Base-by-base conservation (phyloP, 2,888 invertebrate genomes). In the Drosophila atripex region DNA sequence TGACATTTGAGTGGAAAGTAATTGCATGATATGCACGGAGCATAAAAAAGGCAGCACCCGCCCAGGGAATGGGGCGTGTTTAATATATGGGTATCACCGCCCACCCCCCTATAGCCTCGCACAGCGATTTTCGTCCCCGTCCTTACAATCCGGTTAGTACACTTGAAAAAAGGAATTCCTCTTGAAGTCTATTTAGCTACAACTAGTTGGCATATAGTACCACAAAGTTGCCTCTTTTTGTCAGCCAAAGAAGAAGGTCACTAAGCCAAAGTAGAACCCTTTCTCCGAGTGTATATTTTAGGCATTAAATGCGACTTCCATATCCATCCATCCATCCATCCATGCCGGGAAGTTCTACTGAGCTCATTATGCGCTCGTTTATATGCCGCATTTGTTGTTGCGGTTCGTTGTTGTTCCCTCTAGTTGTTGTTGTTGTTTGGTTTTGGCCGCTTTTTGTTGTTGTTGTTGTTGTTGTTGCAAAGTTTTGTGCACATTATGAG, bases 1-100 rank as follows among this genome's bases (percentile, higher is more conserved):
- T 85, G 84, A 85, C 88, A 85, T 85, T 85, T 85, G 84, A 85
- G 84, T 85, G 84, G 88, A 88, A 88, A 88, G 88, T 88, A 88
- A 88, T 85, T 85, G 84, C 88, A 76, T 86, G 84, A 88, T 84
- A 80, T 88, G 87, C 88, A 74, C 64, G 71, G 73, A 80, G 79
- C 82, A 80, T 84, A 80, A 80, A 86, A 86, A 87, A 80, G 82
- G 75, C 85, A 73, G 75, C 61, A 47, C 72, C 63, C 60, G 65
- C 68, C 30, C 41, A 35, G 53, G 68, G 63, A 82, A 65, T 56
- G 63, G 78, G 87, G 86, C 85, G 82, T 85, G 76, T 69, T 78
- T 87, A 87, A 82, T 85, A 85, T 82, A 85, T 78, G 63, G 68
- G 35, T 35, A 35, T 35, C 35, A 35, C 6, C n/a, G 35, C 35